phyloP scores from a whole-genome alignment of 2,888 invertebrate genomes.

The Endotricha flammealis region DNA sequence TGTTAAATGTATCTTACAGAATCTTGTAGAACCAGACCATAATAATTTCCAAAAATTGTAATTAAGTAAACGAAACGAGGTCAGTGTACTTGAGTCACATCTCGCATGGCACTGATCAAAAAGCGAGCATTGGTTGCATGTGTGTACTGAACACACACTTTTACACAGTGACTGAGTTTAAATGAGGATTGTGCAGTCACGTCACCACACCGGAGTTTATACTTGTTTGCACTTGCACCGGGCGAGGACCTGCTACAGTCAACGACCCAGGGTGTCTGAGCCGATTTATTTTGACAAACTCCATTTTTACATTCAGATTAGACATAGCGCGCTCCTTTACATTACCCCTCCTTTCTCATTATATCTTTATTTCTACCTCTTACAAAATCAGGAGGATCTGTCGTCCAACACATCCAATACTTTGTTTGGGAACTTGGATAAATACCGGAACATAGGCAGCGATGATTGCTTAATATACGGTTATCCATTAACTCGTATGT shows the following conservation, averaged over 20 bases:
- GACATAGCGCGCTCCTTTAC: no score
- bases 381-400: no score
- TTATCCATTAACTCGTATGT: no score
- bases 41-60: constrained; percentile 27
- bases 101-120: constrained; percentile 42
- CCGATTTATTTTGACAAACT: constrained; percentile 6
- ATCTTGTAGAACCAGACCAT: constrained; percentile 22
- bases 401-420: no score
- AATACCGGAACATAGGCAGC: no score
- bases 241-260: constrained; percentile 24
- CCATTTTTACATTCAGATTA: no score
- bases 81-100: constrained; percentile 50
- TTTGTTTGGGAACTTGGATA: no score
- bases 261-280: constrained; percentile 18
- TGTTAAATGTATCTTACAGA: no score
- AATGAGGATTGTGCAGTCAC: constrained; percentile 10
- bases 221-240: constrained; percentile 21
- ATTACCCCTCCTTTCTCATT: no score
- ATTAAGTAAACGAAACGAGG: constrained; percentile 38
- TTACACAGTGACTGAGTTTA: constrained; percentile 9
- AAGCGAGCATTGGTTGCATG: constrained; percentile 21
- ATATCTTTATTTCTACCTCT: no score
- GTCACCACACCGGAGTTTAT: constrained; percentile 12
- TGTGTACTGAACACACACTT: constrained; percentile 4
- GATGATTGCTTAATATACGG: no score